A percentile compares a stretch with the other conserved stretches of the same genome.
phyloP scores from a whole-genome alignment of 2,797 vertebrate genomes.

The Sparidentex hasta region DNA sequence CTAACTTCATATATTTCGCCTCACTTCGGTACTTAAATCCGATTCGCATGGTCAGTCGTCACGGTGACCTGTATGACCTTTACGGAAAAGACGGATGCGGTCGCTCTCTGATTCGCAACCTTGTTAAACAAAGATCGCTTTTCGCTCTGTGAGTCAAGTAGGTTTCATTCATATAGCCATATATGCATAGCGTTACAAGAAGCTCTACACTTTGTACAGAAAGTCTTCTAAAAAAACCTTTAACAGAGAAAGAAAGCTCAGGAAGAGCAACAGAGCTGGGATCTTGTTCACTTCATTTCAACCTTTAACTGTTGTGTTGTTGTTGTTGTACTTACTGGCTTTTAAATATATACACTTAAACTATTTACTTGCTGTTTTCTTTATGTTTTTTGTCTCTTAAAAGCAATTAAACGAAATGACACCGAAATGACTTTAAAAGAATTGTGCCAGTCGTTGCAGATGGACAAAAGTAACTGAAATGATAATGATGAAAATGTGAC shows the following conservation, averaged over 20 bases:
- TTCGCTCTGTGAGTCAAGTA: neutral
- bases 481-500: neutral
- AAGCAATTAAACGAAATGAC: too few species aligned
- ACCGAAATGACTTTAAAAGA: neutral
- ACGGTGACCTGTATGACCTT: neutral
- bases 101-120: neutral
- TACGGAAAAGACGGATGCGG: neutral
- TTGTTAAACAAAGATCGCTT: neutral
- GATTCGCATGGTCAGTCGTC: neutral
- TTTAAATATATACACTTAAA: neutral
- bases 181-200: neutral
- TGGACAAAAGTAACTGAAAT: too few species aligned
- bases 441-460: neutral
- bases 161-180: neutral
- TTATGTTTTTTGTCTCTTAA: too few species aligned
- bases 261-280: neutral
- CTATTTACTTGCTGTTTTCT: too few species aligned
- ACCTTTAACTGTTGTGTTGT: too few species aligned
- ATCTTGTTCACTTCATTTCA: neutral
- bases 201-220: neutral
- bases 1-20: neutral
- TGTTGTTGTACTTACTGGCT: neutral
- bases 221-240: neutral
- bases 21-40: neutral
- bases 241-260: neutral